These are phyloP conservation scores for Metopolophium dirhodum DNA, from an alignment of 1,140 invertebrate genomes.

Conservation along the genomic window DNA sequence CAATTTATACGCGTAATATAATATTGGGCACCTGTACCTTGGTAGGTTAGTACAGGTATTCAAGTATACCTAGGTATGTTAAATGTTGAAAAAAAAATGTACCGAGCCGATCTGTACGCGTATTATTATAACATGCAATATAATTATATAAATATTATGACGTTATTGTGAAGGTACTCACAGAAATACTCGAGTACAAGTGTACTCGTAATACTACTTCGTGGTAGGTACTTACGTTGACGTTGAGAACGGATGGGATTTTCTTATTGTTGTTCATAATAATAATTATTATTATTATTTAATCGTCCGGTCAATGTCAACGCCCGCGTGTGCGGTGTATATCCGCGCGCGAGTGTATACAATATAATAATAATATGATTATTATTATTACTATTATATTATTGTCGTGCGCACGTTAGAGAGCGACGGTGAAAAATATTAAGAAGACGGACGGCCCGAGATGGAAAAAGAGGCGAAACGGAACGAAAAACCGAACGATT, in stretches of 20 bases:
- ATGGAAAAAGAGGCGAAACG: background rate
- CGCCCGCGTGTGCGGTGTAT: background rate
- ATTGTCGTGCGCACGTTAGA: background rate
- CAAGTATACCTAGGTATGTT: background rate
- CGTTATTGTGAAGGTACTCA: too few relatives aligned
- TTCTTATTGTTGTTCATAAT: constrained; percentile 44
- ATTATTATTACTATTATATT: background rate
- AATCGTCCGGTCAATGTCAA: background rate
- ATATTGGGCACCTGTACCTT: background rate
- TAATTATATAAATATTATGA: too few relatives aligned
- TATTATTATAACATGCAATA: background rate
- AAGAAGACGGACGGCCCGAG: background rate
- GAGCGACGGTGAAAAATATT: background rate
- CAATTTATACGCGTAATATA: background rate
- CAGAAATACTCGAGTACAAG: too few relatives aligned
- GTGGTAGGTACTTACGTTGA: constrained; percentile 39
- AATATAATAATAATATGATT: background rate
- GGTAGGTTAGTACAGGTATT: background rate
- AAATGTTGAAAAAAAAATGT: background rate
- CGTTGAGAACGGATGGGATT: constrained; percentile 22
- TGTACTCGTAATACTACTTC: background rate
- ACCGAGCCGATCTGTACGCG: background rate
- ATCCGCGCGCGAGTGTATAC: background rate
- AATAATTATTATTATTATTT: background rate
- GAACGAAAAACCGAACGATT: background rate